phyloP scores from a whole-genome alignment of 2,888 invertebrate genomes.

The Unio pictorum region DNA sequence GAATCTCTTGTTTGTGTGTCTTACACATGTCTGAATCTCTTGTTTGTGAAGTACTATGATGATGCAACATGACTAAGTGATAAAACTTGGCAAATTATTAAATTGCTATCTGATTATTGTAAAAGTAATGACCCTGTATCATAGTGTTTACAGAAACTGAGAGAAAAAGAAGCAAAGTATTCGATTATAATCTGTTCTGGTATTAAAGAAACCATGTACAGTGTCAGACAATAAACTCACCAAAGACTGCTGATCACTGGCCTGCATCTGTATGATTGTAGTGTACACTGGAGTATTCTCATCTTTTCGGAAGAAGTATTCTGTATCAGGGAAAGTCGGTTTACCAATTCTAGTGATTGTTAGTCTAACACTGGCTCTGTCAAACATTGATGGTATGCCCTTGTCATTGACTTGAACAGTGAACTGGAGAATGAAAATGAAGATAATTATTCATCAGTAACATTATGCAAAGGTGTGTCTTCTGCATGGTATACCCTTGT shows the following conservation, averaged over 20 bases:
- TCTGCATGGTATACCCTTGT: too few relatives aligned
- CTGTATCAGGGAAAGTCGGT: slow-evolving; percentile 20
- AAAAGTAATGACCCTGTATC: too few relatives aligned
- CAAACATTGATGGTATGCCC: slow-evolving; percentile 87
- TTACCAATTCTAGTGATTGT: slow-evolving; percentile 66
- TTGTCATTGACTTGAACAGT: slow-evolving; percentile 86
- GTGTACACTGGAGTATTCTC: slow-evolving; percentile 20
- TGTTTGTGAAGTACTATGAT: too few relatives aligned
- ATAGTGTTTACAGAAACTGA: too few relatives aligned
- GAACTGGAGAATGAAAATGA: slow-evolving; percentile 30
- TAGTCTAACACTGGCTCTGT: slow-evolving; percentile 85
- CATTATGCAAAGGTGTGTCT: too few relatives aligned
- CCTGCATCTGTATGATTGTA: slow-evolving; percentile 13
- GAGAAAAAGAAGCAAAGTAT: background rate
- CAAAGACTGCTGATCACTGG: slow-evolving; percentile 28
- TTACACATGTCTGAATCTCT: too few relatives aligned
- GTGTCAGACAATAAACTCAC: slow-evolving; percentile 10
- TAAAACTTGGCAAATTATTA: too few relatives aligned
- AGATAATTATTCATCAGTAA: too few relatives aligned
- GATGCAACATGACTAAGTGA: too few relatives aligned
- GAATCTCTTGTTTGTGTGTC: too few relatives aligned
- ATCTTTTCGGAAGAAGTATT: slow-evolving; percentile 8
- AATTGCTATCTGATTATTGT: too few relatives aligned
- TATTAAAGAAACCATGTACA: too few relatives aligned
- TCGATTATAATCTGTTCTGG: background rate